A percentile compares a stretch with the other conserved stretches of the same genome.
phyloP scores from a whole-genome alignment of 2,113 vertebrate genomes.

The Zosterops borbonicus region DNA sequence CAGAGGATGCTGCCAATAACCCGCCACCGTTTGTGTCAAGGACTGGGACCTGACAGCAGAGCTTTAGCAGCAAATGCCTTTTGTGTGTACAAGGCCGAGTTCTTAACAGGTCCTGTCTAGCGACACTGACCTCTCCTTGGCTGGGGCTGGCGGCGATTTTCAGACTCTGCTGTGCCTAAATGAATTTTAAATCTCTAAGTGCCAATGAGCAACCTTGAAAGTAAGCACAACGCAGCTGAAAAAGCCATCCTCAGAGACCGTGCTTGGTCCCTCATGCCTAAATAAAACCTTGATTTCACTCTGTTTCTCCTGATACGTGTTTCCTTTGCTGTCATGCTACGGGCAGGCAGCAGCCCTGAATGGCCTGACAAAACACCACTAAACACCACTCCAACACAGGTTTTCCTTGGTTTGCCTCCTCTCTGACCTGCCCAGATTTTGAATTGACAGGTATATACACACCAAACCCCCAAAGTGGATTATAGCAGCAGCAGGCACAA shows the following conservation, averaged over 20 bases:
- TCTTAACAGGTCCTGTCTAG: background rate
- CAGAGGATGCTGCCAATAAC: fast-evolving
- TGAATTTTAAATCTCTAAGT: background rate
- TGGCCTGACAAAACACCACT: background rate
- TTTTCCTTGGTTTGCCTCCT: background rate
- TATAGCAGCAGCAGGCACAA: background rate
- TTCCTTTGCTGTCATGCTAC: fast-evolving
- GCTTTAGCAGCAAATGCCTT: background rate
- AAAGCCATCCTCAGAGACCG: background rate
- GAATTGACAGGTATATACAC: background rate
- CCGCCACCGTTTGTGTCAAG: fast-evolving
- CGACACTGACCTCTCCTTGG: too few species aligned
- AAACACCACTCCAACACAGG: background rate
- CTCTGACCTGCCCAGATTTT: background rate
- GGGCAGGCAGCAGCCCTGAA: background rate
- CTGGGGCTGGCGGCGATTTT: background rate
- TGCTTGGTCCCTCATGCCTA: fast-evolving
- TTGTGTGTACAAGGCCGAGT: background rate
- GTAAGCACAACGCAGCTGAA: background rate
- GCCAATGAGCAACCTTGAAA: background rate
- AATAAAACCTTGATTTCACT: background rate
- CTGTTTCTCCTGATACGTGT: fast-evolving
- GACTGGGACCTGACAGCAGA: fast-evolving
- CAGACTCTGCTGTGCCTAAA: background rate
- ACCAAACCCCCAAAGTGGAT: background rate